These are phyloP conservation scores for Kryptopterus vitreolus DNA, from an alignment of 2,797 vertebrate species.

Conservation along the genomic window DNA sequence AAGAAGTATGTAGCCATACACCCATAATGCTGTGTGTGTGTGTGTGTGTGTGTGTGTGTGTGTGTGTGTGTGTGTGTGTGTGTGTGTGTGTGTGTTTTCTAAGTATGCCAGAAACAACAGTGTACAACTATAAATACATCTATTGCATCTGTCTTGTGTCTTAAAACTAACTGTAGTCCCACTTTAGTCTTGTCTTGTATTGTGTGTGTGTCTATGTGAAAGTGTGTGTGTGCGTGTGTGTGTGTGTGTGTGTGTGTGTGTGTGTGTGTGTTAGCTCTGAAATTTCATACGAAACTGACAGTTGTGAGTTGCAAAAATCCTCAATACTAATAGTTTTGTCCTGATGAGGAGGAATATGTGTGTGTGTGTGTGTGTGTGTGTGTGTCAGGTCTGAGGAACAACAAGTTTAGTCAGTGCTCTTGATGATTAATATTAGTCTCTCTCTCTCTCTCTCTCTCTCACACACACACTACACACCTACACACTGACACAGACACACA, in stretches of 20 bases:
- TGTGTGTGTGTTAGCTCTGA: background rate
- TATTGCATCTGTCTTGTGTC: too few species aligned
- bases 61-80: background rate
- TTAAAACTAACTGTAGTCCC: too few species aligned
- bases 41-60: background rate
- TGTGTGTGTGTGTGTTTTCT: background rate
- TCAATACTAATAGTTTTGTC: background rate
- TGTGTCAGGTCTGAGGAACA: background rate
- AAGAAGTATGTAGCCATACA: background rate
- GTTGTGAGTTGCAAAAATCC: background rate
- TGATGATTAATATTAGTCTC: background rate
- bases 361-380: slow-evolving; percentile 21
- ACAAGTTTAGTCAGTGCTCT: background rate
- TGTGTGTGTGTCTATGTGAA: background rate
- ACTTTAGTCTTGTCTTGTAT: background rate
- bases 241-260: background rate
- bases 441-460: too few species aligned
- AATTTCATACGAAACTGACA: background rate
- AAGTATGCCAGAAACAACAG: too few species aligned
- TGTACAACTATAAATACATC: too few species aligned
- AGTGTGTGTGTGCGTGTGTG: background rate
- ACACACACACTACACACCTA: too few species aligned
- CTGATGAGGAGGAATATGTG: background rate
- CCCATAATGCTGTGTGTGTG: background rate
- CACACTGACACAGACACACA: background rate